Conservation (phyloP, 1,140 invertebrate species). For the Megalopta genalis region DNA sequence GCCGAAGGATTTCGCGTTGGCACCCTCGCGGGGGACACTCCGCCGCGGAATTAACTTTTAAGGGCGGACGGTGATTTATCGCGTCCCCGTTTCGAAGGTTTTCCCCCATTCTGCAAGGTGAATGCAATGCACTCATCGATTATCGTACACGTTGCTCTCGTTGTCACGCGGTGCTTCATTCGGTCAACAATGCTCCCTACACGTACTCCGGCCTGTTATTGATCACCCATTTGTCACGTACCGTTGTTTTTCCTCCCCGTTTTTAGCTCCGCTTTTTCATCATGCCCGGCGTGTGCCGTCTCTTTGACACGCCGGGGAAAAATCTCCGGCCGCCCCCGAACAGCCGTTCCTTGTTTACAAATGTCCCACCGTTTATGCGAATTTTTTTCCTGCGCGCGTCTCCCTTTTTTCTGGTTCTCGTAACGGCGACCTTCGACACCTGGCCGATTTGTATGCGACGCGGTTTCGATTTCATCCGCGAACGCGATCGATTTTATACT, state of each 20-base stretch:
- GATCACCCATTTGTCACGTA: constrained; percentile 43
- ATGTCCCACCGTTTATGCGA: neutral
- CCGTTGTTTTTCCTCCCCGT: constrained; percentile 13
- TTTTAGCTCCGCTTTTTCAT: constrained; percentile 9
- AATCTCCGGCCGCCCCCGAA: neutral
- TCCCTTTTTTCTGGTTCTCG: no score
- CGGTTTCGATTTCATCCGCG: no score
- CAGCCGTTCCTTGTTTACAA: neutral
- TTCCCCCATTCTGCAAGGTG: constrained; percentile 33
- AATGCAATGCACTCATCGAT: constrained; percentile 42
- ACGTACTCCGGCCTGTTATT: constrained; percentile 42
- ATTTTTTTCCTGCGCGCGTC: neutral
- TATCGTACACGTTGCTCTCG: constrained; percentile 41
- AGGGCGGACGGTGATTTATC: constrained; percentile 57
- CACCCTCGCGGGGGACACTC: constrained; percentile 10
- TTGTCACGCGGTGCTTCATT: constrained; percentile 45
- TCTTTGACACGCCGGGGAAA: constrained; percentile 1
- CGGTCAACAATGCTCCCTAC: constrained; percentile 44
- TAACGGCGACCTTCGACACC: no score
- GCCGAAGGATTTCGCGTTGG: neutral
- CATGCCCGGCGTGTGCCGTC: neutral
- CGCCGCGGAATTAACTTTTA: constrained; percentile 68
- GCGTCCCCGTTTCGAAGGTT: constrained; percentile 32
- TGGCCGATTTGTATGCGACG: no score
- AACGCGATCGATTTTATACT: no score